Evolutionary conservation across 2,113 vertebrate species (phyloP).

Genomic region (Gila orcuttii): DNA sequence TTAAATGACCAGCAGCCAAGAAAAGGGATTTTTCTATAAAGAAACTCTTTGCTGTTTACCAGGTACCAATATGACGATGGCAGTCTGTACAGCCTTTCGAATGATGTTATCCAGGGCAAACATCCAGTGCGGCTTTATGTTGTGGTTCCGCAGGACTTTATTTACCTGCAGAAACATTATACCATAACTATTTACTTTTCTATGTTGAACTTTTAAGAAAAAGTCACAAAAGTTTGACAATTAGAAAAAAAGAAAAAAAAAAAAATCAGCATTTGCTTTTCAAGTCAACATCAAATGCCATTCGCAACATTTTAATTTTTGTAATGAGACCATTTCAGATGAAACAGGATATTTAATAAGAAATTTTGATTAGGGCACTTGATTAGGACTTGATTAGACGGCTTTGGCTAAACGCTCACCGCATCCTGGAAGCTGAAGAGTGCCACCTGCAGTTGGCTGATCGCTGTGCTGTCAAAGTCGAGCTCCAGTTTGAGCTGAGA

Average conservation of each 20-base stretch:
- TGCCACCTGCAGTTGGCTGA: slow-evolving; percentile 94
- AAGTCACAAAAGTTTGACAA: not conserved
- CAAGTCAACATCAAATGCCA: not conserved
- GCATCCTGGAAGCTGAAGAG: slow-evolving; percentile 97
- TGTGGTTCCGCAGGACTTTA: slow-evolving; percentile 96
- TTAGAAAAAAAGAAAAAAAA: not conserved
- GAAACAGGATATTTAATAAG: no score
- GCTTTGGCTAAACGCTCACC: slow-evolving; percentile 75
- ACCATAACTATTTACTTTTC: not conserved
- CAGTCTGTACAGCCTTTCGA: slow-evolving; percentile 96
- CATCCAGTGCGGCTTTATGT: slow-evolving; percentile 99
- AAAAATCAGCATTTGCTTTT: not conserved
- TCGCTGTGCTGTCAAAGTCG: slow-evolving; percentile 95
- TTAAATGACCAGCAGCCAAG: not conserved
- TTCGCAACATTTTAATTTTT: not conserved
- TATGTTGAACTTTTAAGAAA: not conserved
- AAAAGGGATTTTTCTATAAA: not conserved
- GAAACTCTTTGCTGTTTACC: slow-evolving; percentile 72
- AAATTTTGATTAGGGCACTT: no score
- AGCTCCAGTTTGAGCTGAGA: slow-evolving; percentile 95
- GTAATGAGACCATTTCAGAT: not conserved
- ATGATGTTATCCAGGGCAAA: slow-evolving; percentile 98
- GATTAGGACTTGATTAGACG: not conserved
- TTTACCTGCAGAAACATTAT: slow-evolving; percentile 82
- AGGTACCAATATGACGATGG: slow-evolving; percentile 96